Base-by-base conservation (phyloP, 2,888 invertebrate species). In the Chymomyza procnemis region DNA sequence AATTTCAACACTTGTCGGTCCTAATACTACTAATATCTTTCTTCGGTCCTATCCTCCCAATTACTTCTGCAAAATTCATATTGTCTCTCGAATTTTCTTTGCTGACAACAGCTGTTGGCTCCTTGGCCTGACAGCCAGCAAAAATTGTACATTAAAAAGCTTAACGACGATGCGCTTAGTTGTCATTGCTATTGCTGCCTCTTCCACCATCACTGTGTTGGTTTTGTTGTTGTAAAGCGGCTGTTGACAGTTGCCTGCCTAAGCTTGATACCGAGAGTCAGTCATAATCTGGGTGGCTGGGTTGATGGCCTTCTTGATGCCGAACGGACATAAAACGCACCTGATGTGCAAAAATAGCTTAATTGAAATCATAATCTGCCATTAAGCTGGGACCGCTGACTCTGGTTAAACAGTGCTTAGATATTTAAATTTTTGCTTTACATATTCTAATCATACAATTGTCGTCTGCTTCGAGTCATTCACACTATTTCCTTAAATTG, bases 331-430 rank as follows among this genome's bases (percentile, higher is more conserved):
- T 84, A 75, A 84, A 85, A 79, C 83, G 74, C 84, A 84, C 84
- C 84, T 84, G 84, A 83, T 83, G 84, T 83, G 73, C 77, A 75
- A 74, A 78, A 83, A 86, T 75, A 81, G 79, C 80, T 80, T 86
- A 86, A 85, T 85, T 85, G 86, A 85, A 78, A 85, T 81, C 83
- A 83, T 86, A 86, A 85, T 85, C 86, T 78, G 77, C 75, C 77
- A 79, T 85, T 83, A 86, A 76, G 80, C 83, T 67, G 69, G 22
- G 52, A 57, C 62, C 52, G 19, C 62, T n/a, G n/a, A n/a, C n/a
- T n/a, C 16, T 50, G 52, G 65, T 61, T 56, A 60, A 30, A 64
- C 67, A 64, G 76, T 72, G 67, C 73, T 74, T 73, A 73, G 77
- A 70, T 82, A 84, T 84, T 83, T 73, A 82, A 84, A 84, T 84